A percentile compares a stretch with the other conserved stretches of the same genome.
These are phyloP conservation scores for Slavum lentiscoides DNA, from an alignment of 2,888 invertebrate genomes.

Conservation along the genomic window DNA sequence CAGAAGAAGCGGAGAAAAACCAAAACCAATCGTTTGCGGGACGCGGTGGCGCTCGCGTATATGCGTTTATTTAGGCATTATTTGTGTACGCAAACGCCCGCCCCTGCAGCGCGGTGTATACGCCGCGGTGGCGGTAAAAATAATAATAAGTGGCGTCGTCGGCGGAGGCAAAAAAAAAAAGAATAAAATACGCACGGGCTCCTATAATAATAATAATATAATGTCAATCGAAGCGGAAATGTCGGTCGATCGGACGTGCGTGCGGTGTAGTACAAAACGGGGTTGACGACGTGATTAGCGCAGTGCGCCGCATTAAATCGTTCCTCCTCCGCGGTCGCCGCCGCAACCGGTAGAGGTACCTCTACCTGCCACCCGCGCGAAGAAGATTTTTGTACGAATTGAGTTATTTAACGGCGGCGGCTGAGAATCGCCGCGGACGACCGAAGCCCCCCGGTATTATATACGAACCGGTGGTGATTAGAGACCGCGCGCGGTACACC, in stretches of 20 bases:
- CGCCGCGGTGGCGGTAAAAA: background rate
- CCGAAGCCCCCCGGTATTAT: background rate
- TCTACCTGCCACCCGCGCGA: no score
- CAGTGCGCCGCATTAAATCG: background rate
- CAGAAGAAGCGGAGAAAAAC: background rate
- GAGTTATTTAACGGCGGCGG: constrained; percentile 42
- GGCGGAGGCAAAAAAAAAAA: background rate
- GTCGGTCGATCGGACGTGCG: background rate
- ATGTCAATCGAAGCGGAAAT: constrained; percentile 19
- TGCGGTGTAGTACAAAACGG: background rate
- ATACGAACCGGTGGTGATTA: constrained; percentile 19
- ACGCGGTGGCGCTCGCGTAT: background rate
- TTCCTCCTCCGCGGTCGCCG: no score
- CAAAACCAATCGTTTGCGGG: background rate
- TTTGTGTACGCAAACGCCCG: background rate
- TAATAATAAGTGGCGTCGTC: constrained; percentile 4
- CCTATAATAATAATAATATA: background rate
- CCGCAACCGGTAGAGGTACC: no score
- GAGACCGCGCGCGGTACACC: constrained; percentile 30
- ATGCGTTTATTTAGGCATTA: background rate
- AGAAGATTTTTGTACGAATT: constrained; percentile 40
- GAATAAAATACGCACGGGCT: constrained; percentile 1
- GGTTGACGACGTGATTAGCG: constrained; percentile 45
- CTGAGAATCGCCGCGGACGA: constrained; percentile 6
- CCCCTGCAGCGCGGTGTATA: background rate